These are phyloP conservation scores for Brachyptera risi DNA, from an alignment of 2,888 invertebrate species.

Conservation along the genomic window DNA sequence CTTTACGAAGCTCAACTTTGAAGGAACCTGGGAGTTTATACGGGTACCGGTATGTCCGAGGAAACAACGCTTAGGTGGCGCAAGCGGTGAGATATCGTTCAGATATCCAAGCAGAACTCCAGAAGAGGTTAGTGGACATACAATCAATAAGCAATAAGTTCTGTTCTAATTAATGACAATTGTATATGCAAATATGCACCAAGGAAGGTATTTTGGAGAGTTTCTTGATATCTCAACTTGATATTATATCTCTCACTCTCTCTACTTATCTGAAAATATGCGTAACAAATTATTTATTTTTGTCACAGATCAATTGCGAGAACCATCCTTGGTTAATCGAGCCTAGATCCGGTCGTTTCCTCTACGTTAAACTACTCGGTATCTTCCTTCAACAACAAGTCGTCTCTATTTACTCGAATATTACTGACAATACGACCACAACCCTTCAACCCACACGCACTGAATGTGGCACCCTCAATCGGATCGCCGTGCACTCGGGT, in stretches of 20 bases:
- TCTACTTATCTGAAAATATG: too few species aligned
- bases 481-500: constrained; percentile 74
- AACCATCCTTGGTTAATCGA: constrained; percentile 76
- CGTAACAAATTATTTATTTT: too few species aligned
- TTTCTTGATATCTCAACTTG: too few species aligned
- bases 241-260: too few species aligned
- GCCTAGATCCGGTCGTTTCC: constrained; percentile 67
- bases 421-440: constrained; percentile 25
- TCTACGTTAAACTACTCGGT: constrained; percentile 75
- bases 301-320: constrained; percentile 73
- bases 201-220: too few species aligned
- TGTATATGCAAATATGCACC: too few species aligned
- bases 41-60: constrained; percentile 67
- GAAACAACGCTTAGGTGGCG: constrained; percentile 65
- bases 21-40: constrained; percentile 78
- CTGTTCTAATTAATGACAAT: too few species aligned
- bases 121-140: constrained; percentile 47
- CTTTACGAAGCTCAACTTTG: constrained; percentile 78
- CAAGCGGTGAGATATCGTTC: constrained; percentile 72
- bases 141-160: too few species aligned
- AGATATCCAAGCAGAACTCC: constrained; percentile 49
- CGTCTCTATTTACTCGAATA: constrained; percentile 14
- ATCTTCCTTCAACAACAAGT: constrained; percentile 29
- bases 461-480: constrained; percentile 70
- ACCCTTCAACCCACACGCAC: constrained; percentile 16